phyloP scores from a whole-genome alignment of 2,113 vertebrate species.

The Pholis gunnellus region DNA sequence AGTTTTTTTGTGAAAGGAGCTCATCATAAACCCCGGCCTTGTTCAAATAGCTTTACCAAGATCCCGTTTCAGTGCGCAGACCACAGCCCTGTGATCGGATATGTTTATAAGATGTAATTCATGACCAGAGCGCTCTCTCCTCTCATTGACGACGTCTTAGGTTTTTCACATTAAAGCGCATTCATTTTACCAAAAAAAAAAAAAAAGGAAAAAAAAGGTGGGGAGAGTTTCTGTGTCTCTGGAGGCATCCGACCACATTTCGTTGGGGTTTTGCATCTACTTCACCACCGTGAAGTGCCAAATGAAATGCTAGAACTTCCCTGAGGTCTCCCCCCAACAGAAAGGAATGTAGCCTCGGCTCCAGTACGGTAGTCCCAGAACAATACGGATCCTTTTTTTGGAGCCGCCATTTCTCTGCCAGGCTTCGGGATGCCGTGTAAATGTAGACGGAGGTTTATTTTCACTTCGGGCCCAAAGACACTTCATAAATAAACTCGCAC shows the following conservation, averaged over 20 bases:
- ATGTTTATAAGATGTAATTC: conserved; percentile 72
- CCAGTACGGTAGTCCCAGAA: conserved; percentile 73
- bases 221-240: conserved; percentile 55
- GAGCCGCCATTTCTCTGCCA: conserved; percentile 72
- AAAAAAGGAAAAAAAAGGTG: conserved; percentile 15
- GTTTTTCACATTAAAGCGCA: conserved; percentile 68
- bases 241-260: conserved; percentile 71
- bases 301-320: conserved; percentile 78
- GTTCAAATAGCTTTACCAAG: conserved; percentile 51
- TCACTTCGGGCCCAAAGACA: conserved; percentile 68
- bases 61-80: conserved; percentile 52
- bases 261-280: conserved; percentile 45
- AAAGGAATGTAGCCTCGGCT: conserved; percentile 77
- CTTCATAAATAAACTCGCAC: conserved; percentile 78
- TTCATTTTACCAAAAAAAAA: conserved; percentile 63
- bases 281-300: conserved; percentile 63
- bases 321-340: conserved; percentile 77
- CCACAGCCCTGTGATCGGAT: conserved; percentile 66
- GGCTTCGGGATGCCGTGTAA: conserved; percentile 70
- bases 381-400: conserved; percentile 77
- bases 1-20: conserved; percentile 23
- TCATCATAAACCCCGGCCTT: conserved; percentile 52
- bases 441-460: conserved; percentile 78
- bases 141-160: conserved; percentile 60
- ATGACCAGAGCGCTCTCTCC: conserved; percentile 51